These are phyloP conservation scores for Rhea pennata DNA, from an alignment of 2,113 vertebrate species.

Conservation along the genomic window DNA sequence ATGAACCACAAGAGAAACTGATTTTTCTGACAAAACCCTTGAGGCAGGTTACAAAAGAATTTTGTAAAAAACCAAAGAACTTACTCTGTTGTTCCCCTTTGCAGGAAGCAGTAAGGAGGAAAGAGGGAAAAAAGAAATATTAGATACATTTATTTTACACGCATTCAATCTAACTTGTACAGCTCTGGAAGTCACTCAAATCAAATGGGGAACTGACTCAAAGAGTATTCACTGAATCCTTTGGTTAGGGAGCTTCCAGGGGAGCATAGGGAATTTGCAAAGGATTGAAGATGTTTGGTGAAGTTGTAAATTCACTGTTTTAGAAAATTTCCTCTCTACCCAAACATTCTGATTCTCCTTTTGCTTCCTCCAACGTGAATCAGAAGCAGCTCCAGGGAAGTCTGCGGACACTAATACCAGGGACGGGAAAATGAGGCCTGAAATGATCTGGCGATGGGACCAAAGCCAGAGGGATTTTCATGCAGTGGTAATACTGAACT, in stretches of 20 bases:
- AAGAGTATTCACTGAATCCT: background rate
- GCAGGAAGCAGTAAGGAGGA: slow-evolving; percentile 56
- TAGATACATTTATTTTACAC: slow-evolving; percentile 56
- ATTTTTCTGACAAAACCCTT: background rate
- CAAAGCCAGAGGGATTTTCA: slow-evolving; percentile 13
- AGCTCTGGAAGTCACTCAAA: slow-evolving; percentile 44
- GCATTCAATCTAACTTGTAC: background rate
- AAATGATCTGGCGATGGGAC: slow-evolving; percentile 39
- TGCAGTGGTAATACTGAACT: slow-evolving; percentile 19
- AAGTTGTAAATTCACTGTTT: slow-evolving; percentile 26
- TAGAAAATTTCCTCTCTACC: background rate
- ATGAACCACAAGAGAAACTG: background rate
- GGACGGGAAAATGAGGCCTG: background rate
- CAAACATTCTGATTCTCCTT: background rate
- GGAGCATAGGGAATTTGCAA: background rate
- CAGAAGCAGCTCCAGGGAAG: slow-evolving; percentile 23
- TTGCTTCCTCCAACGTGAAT: background rate
- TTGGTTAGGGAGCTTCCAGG: background rate
- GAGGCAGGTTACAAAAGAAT: background rate
- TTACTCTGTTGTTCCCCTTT: slow-evolving; percentile 82
- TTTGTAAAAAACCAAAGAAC: slow-evolving; percentile 51
- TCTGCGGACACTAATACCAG: background rate
- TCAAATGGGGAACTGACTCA: slow-evolving; percentile 37
- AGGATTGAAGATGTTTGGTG: background rate
- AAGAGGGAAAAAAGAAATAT: slow-evolving; percentile 52